phyloP scores from a whole-genome alignment of 2,113 vertebrate genomes.

The Calypte anna region DNA sequence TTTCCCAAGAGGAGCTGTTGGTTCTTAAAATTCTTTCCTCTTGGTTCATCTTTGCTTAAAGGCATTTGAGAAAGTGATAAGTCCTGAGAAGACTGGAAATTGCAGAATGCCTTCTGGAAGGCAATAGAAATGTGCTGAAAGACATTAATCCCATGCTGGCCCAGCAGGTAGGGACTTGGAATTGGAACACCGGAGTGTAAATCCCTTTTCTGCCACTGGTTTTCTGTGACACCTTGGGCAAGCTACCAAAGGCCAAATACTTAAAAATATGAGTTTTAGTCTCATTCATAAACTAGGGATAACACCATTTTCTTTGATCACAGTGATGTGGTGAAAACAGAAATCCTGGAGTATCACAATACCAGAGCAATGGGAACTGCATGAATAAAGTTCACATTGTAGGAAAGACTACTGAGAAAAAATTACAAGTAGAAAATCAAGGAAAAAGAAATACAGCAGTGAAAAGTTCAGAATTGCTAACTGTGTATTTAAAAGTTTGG shows the following conservation, averaged over 20 bases:
- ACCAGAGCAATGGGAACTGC: neutral
- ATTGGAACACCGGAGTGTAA: accelerated
- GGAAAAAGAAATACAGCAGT: neutral
- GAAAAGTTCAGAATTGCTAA: conserved; percentile 11
- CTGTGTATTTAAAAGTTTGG: conserved; percentile 32
- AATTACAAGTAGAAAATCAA: neutral
- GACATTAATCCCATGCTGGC: neutral
- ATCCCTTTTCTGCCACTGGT: neutral
- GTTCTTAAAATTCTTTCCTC: neutral
- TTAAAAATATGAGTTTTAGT: neutral
- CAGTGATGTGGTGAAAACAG: neutral
- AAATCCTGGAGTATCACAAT: neutral
- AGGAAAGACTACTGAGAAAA: neutral
- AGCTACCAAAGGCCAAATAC: neutral
- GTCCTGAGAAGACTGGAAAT: neutral
- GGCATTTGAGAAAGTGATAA: neutral
- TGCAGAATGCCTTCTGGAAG: neutral
- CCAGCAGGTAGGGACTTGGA: neutral
- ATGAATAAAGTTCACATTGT: neutral
- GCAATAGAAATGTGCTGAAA: neutral
- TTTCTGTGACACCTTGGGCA: neutral
- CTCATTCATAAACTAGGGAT: neutral
- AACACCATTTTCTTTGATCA: neutral
- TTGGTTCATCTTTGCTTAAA: neutral
- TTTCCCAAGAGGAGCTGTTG: neutral